phyloP scores from a whole-genome alignment of 2,113 vertebrate genomes.

The Entelurus aequoreus region DNA sequence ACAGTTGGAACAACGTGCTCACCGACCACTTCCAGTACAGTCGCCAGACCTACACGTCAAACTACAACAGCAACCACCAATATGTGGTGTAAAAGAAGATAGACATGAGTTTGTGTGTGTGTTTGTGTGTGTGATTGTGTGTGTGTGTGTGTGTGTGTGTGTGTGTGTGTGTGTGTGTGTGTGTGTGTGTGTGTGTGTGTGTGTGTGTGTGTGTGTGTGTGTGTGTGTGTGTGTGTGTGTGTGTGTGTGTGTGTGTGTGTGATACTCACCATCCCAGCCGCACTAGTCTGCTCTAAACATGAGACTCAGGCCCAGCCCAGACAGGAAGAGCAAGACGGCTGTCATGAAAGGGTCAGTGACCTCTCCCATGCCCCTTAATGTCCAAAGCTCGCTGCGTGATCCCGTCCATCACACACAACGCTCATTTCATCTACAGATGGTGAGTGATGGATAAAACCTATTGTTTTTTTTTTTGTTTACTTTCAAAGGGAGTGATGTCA shows the following conservation, averaged over 20 bases:
- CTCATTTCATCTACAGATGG: slow-evolving; percentile 9
- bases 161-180: too few relatives aligned
- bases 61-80: slow-evolving; percentile 73
- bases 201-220: too few relatives aligned
- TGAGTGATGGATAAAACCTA: neutral
- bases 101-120: slow-evolving; percentile 36
- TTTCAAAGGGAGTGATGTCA: slow-evolving; percentile 18
- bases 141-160: neutral
- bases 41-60: slow-evolving; percentile 75
- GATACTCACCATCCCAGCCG: slow-evolving; percentile 10
- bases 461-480: neutral
- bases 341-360: slow-evolving; percentile 22
- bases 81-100: slow-evolving; percentile 81
- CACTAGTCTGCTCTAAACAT: neutral
- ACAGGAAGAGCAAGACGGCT: slow-evolving; percentile 14
- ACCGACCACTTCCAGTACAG: slow-evolving; percentile 88
- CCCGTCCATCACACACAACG: slow-evolving; percentile 28
- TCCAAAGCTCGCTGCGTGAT: slow-evolving; percentile 24
- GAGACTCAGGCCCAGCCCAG: slow-evolving; percentile 45
- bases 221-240: slow-evolving; percentile 7
- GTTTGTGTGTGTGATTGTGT: too few relatives aligned
- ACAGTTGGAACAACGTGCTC: slow-evolving; percentile 73
- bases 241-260: too few relatives aligned
- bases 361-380: slow-evolving; percentile 23
- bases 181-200: neutral